These are phyloP conservation scores for Scaeva pyrastri DNA, from an alignment of 2,888 invertebrate genomes.

Conservation along the genomic window DNA sequence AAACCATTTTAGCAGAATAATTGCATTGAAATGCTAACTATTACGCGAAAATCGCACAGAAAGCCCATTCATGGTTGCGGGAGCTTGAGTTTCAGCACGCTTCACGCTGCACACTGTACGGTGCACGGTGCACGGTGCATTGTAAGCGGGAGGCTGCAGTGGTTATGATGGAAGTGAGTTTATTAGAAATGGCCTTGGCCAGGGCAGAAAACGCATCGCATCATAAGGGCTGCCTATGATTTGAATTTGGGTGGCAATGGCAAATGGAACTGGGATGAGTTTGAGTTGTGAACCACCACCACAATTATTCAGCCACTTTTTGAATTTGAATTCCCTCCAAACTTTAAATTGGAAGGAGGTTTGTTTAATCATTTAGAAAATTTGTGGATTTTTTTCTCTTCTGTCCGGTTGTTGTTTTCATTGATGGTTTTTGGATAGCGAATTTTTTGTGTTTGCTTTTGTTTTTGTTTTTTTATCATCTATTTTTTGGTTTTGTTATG, in stretches of 20 bases:
- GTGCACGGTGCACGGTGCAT: neutral
- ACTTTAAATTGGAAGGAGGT: constrained; percentile 5
- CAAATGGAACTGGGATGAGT: neutral
- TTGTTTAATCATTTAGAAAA: constrained; percentile 41
- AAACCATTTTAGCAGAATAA: constrained; percentile 66
- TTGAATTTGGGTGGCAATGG: neutral
- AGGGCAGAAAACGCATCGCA: neutral
- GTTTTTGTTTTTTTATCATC: neutral
- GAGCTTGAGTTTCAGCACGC: neutral
- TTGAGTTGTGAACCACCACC: neutral
- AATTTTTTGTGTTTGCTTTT: neutral
- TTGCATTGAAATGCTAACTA: constrained; percentile 62
- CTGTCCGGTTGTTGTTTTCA: neutral
- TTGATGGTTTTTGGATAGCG: neutral
- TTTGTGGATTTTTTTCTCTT: neutral
- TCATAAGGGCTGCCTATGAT: neutral
- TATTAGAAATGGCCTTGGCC: constrained; percentile 32
- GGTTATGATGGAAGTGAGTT: constrained; percentile 13
- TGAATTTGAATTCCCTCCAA: constrained; percentile 25
- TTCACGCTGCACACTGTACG: neutral
- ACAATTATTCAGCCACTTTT: constrained; percentile 4
- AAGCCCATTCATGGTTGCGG: constrained; percentile 34
- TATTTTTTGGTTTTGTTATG: too few species aligned
- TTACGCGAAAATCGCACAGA: constrained; percentile 56
- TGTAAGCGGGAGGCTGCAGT: too few species aligned